Evolutionary conservation across 1,140 invertebrate genomes (phyloP), one percentile per base, ranked within the genome.

Genomic region (Yoshiicerus persimilis): DNA sequence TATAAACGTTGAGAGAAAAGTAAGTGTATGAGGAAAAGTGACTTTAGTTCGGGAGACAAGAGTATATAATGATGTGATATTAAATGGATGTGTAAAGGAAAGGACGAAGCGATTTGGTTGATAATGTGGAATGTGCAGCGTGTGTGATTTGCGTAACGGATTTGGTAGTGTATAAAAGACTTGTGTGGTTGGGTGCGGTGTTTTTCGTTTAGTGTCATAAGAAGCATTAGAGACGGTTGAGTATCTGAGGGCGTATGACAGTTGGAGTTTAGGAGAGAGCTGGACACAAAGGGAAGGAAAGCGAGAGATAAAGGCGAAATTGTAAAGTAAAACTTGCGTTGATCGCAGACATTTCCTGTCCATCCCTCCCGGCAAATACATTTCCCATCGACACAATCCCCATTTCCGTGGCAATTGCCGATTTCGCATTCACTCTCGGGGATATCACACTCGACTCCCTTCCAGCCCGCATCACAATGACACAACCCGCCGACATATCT

Each of bases 391-490:
- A 96, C 94, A 93, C 97, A 99, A 88, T 96, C 95, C 87, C 98
- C 98, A 91, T 98, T 96, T 86, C 96, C 96, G 91, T 96, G 97
- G 93, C 98, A 98, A 93, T 98, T 97, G 39, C 97, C 95, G 90
- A 97, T 96, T 93, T 98, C 96, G 93, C 97, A 98, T 93, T 98
- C 97, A 89, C 95, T 95, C 89, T 96, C 95, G 38, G 97, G 97
- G 88, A 99, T 95, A 92, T 98, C 97, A 93, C 99, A 99, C 93
- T 99, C 98, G 27, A 95, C 94, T 38, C 98, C 98, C 93, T 99
- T 99, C 97, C 97, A 99, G 70, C 98, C 98, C 91, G 97, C 96
- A 92, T 98, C 97, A 93, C 99, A 99, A 91, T 98, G 96, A 93
- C 99, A 99, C 89, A 97, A 93, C 23, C 99, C 99, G 80, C 97